Conservation (phyloP, 2,888 invertebrate species). For the Ommatoiulus sabulosus region DNA sequence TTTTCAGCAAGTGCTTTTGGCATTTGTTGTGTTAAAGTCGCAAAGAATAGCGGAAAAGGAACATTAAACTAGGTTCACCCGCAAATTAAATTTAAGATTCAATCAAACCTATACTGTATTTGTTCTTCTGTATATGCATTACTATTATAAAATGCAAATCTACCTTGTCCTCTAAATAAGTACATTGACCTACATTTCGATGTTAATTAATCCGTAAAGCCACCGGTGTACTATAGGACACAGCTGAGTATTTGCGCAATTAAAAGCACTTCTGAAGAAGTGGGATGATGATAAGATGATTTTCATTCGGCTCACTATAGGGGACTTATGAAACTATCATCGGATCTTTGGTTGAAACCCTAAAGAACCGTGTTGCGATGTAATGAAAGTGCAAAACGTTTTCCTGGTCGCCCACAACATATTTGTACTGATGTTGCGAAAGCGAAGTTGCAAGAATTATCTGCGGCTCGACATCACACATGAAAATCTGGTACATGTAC, state of each 20-base stretch:
- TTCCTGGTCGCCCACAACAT: conserved; percentile 39
- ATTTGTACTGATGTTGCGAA: background rate
- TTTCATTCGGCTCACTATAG: background rate
- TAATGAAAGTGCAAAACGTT: conserved; percentile 30
- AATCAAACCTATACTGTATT: no score
- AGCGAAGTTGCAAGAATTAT: background rate
- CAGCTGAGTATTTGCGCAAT: background rate
- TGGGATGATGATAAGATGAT: conserved; percentile 15
- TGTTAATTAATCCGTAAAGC: background rate
- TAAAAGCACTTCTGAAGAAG: background rate
- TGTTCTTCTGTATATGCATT: no score
- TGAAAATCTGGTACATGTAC: no score
- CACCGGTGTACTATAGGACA: background rate
- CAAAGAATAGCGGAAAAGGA: no score
- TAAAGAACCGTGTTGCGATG: background rate
- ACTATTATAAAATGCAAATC: background rate
- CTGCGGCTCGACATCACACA: background rate
- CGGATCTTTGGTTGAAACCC: background rate
- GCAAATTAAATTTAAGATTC: no score
- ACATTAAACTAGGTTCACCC: no score
- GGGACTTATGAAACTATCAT: background rate
- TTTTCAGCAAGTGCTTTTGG: no score
- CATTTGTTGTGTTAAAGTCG: no score
- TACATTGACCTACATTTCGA: background rate
- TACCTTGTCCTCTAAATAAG: background rate